Evolutionary conservation across 2,113 vertebrate species (phyloP), one percentile per base, ranked within the genome.

Genomic region (Aphelocoma coerulescens): DNA sequence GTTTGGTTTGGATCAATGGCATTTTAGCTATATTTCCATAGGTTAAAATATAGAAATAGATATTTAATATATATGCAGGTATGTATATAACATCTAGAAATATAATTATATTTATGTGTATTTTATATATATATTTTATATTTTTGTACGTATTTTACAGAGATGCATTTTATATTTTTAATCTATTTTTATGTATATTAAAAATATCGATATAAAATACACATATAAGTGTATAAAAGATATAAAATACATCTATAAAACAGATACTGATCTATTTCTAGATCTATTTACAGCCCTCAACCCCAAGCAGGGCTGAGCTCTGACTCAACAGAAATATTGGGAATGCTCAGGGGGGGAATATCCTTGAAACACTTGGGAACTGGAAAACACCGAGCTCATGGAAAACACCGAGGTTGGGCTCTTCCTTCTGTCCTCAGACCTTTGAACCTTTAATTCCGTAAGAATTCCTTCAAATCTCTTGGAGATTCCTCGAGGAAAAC

Each of bases 401-500:
- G 76, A 43, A 73, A 73, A 51, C 76, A 33, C 71, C 15, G 0
- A 23, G 66, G 2, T 1, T 7, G 28, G 68, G n/a, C 41, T 43
- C 12, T 11, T 14, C 22, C 91, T 35, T 12, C 62, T 23, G 3
- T 9, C 6, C 44, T 16, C 23, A 5, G 7, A 5, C 23, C 26
- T 21, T 41, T 18, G 1, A 6, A 51, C 33, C 26, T 3, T 16
- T 58, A 3, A 43, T n/a, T 32, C 46, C 13, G 0, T 3, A 0
- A 24, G 6, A 78, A 52, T 8, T 30, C 84, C 61, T 75, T 3
- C 22, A 9, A 19, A 4, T 10, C 14, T 8, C 69, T 3, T 0
- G 7, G 8, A 43, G 35, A 11, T 11, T 9, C 39, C 61, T 11
- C 71, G 0, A 1, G 41, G 43, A 2, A 12, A n/a, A 35, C 27